Conservation (phyloP, 2,113 vertebrate species). For the Crocuta crocuta region DNA sequence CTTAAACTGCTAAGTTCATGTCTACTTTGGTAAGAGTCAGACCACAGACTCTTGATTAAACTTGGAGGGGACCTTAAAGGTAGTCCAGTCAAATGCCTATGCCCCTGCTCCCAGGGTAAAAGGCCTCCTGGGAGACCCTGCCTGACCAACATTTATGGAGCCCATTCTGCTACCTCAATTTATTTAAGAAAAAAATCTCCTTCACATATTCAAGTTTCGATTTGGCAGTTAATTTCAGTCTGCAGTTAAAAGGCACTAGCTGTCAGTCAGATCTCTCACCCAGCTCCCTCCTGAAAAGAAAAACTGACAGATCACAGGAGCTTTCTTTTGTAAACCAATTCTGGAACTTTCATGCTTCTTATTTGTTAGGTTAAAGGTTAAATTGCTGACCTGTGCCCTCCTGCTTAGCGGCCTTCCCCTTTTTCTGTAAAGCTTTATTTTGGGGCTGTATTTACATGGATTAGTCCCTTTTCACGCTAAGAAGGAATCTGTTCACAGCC, state of each 20-base stretch:
- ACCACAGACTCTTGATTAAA: conserved; percentile 52
- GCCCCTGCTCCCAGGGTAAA: conserved; percentile 36
- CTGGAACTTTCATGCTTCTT: conserved; percentile 99
- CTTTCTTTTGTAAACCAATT: conserved; percentile 99
- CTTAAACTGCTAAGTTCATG: conserved; percentile 76
- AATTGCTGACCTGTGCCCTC: conserved; percentile 99
- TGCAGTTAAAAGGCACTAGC: conserved; percentile 91
- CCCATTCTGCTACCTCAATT: conserved; percentile 67
- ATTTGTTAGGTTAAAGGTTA: conserved; percentile 99
- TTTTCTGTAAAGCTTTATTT: conserved; percentile 97
- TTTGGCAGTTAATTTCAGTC: conserved; percentile 87
- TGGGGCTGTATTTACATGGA: conserved; percentile 99
- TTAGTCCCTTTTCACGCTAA: conserved; percentile 99
- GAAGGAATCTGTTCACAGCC: conserved; percentile 99
- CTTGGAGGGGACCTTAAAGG: conserved; percentile 62
- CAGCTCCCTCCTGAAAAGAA: conserved; percentile 92
- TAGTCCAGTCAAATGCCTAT: background rate
- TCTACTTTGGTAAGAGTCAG: conserved; percentile 73
- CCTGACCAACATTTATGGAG: conserved; percentile 49
- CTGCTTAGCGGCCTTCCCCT: conserved; percentile 93
- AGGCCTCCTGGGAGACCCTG: conserved; percentile 47
- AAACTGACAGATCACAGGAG: conserved; percentile 97
- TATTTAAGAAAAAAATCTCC: conserved; percentile 77
- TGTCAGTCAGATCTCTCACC: conserved; percentile 95
- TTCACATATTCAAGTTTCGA: conserved; percentile 84